Base-by-base conservation (phyloP, 2,888 invertebrate species). In the Galeopsomyia nigrocyanea region DNA sequence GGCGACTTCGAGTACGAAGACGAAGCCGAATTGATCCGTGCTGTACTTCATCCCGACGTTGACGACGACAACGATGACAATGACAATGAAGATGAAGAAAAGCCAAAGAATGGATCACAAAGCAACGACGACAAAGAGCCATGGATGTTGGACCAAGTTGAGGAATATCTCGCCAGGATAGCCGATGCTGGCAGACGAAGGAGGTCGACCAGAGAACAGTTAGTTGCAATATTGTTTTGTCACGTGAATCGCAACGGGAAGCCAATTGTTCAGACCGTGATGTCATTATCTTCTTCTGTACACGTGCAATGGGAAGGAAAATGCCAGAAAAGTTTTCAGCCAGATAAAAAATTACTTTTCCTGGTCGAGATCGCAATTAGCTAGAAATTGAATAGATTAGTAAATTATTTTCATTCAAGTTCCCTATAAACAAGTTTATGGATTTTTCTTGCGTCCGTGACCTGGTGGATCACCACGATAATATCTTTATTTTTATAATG, bases 1-100 rank as follows among this genome's bases (percentile, higher is more conserved):
- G 90, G 89, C 79, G 89, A 90, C 83, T 89, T 88, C 81, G 89
- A 89, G 80, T 90, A 89, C 85, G 88, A 89, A 71, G 89, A 89
- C 76, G 91, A 91, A 82, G 90, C 91, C 61, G 39, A 10, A 31
- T 31, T 31, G 7, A 5, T 31, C 3, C 31, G 31, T 7, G 31
- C 31, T 31, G 31, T 31, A 1, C 39, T 39, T 39, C 39, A 39
- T 10, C 7, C 10, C 13, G 88, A 88, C 21, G n/a, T 39, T 31
- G 46, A 50, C 13, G 46, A 55, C 49, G 17, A 50, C 51, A 21
- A 76, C 31, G 56, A 75, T 22, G 66, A 63, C 19, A 17, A 50
- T 17, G 60, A 75, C 47, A 57, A 75, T 17, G 68, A 61, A 6
- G 49, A 10, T 16, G 22, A 17, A 21, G 46, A 31, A 64, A 47